phyloP scores from a whole-genome alignment of 2,113 vertebrate genomes.

The Passer montanus region DNA sequence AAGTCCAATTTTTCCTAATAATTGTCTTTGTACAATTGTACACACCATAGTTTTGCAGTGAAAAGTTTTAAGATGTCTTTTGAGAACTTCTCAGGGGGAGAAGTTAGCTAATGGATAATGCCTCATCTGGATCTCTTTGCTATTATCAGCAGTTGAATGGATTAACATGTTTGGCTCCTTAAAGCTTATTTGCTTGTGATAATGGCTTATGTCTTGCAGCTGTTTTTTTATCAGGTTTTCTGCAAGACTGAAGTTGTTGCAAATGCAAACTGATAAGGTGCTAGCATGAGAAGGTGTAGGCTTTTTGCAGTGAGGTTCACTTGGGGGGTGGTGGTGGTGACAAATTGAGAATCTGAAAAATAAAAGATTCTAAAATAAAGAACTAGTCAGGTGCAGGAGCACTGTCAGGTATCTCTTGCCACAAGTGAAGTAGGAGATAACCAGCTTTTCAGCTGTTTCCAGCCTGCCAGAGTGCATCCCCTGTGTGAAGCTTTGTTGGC shows the following conservation, averaged over 20 bases:
- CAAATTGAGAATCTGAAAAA: background rate
- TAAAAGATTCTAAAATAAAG: background rate
- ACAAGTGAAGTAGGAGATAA: background rate
- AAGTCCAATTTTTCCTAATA: background rate
- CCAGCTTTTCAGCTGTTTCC: background rate
- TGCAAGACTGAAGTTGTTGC: background rate
- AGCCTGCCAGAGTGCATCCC: rapidly evolving
- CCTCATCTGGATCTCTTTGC: background rate
- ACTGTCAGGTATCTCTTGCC: background rate
- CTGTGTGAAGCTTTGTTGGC: background rate
- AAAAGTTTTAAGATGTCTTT: background rate
- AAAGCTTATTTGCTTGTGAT: background rate
- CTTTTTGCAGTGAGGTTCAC: background rate
- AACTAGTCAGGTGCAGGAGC: background rate
- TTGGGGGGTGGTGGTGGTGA: rapidly evolving
- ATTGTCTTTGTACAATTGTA: background rate
- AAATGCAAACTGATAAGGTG: background rate
- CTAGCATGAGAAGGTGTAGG: background rate
- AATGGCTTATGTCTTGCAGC: background rate
- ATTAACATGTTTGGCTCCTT: background rate
- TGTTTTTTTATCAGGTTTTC: background rate
- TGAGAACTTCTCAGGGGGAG: background rate
- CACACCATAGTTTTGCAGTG: background rate
- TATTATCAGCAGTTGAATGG: background rate
- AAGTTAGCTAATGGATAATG: background rate